These are phyloP conservation scores for Zaprionus lineosus DNA, from an alignment of 2,888 invertebrate genomes.

Conservation along the genomic window DNA sequence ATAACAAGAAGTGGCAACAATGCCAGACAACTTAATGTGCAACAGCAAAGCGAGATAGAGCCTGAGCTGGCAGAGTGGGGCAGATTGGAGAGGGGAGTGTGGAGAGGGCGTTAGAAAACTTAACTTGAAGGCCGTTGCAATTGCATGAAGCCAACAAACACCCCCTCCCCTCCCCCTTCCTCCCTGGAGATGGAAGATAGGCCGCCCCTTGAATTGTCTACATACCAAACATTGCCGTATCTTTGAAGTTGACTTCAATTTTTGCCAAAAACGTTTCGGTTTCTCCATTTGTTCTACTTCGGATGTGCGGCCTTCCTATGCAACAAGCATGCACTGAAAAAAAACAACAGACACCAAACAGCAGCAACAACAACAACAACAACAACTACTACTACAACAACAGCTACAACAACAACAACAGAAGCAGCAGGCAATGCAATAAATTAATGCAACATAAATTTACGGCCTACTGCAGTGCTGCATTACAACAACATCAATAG, in stretches of 20 bases:
- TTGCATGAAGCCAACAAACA: slow-evolving; percentile 6
- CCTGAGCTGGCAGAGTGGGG: not conserved
- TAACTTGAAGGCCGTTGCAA: slow-evolving; percentile 25
- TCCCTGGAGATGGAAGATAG: no score
- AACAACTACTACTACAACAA: not conserved
- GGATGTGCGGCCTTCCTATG: no score
- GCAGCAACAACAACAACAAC: not conserved
- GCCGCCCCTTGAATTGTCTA: no score
- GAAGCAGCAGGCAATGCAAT: slow-evolving; percentile 47
- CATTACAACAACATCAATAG: slow-evolving; percentile 39
- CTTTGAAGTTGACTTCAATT: slow-evolving; percentile 51
- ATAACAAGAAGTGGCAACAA: slow-evolving; percentile 29
- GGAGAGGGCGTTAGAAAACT: not conserved
- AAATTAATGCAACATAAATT: slow-evolving; percentile 74
- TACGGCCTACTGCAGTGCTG: slow-evolving; percentile 72
- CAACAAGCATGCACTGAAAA: slow-evolving; percentile 27
- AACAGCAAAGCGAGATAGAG: slow-evolving; percentile 6
- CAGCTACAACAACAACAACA: not conserved
- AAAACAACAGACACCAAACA: not conserved
- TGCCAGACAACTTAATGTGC: slow-evolving; percentile 66
- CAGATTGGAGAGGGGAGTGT: slow-evolving; percentile 1
- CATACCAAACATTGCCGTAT: not conserved
- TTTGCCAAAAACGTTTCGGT: slow-evolving; percentile 34
- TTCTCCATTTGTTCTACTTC: slow-evolving; percentile 6
- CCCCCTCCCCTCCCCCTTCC: not conserved